Base-by-base conservation (phyloP, 2,888 invertebrate species). In the Cephus spinipes region DNA sequence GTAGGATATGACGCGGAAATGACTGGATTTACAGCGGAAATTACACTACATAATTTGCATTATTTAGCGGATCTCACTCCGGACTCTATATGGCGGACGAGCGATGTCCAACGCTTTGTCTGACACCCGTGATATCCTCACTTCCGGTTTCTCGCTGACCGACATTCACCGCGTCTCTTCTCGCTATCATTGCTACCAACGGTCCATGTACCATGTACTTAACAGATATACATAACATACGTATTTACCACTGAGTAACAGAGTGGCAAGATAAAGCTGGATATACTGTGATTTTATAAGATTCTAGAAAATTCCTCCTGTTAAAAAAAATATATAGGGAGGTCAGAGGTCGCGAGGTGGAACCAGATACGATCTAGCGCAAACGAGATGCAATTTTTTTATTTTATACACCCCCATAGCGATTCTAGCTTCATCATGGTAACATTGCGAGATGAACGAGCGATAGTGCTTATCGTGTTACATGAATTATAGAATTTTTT, bases 11-110 rank as follows among this genome's bases (percentile, higher is more conserved):
- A 2, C 23, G 15, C 76, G 78, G 78, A 80, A 78, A 78, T 76
- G 76, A 74, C 74, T 76, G 68, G 34, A 76, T 75, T 80, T 76
- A 80, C 74, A 73, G 76, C 73, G 80, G 78, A 80, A 80, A 80
- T 78, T 80, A 75, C 77, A 74, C 78, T 74, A 73, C 78, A 80
- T 76, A 74, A 79, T 77, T 78, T 77, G 77, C 78, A 79, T 79
- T 79, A 79, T 79, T 73, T 55, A 68, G 68, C 68, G 76, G 69
- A 79, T 79, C 73, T 71, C 15, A 32, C 4, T 33, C 71, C 55
- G 55, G 55, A 23, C 23, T 55, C 23, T 23, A 55, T 9, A 23
- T 55, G 55, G 55, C 55, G 55, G 9, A 55, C 23, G 23, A 55
- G 55, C 55, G 55, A 55, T 55, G 55, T 55, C 55, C 55, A 55